Conservation (phyloP, 2,888 invertebrate genomes). For the Drosophila trichaetosa region DNA sequence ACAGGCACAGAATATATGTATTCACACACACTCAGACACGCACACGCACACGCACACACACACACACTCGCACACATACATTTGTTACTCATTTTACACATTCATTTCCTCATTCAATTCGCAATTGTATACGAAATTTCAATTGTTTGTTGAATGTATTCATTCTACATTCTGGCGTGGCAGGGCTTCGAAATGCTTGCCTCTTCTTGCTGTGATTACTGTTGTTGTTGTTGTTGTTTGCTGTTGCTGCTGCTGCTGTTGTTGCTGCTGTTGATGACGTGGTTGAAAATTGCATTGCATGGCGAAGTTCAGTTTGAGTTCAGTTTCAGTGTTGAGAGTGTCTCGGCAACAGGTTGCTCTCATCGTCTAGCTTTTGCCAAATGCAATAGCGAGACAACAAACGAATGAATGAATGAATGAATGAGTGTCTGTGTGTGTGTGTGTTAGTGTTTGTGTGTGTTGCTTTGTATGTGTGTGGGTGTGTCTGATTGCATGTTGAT, state of each 20-base stretch:
- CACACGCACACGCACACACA: conserved; percentile 9
- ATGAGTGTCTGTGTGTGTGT: conserved; percentile 36
- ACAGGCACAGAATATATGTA: conserved; percentile 4
- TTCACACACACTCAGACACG: conserved; percentile 12
- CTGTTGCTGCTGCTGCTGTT: conserved; percentile 30
- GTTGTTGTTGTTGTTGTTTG: conserved; percentile 17
- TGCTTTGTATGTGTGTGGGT: conserved; percentile 38
- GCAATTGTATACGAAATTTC: conserved; percentile 82
- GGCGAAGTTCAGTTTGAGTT: conserved; percentile 74
- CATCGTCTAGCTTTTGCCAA: conserved; percentile 72
- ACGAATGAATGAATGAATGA: conserved; percentile 53
- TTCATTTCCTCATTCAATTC: conserved; percentile 81
- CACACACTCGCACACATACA: conserved; percentile 33
- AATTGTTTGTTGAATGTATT: conserved; percentile 80
- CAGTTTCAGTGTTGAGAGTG: conserved; percentile 56
- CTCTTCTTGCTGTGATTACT: conserved; percentile 12
- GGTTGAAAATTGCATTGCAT: conserved; percentile 79
- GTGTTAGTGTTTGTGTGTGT: conserved; percentile 15
- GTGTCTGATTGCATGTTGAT: conserved; percentile 75
- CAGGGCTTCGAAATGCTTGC: conserved; percentile 33
- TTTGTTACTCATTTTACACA: conserved; percentile 81
- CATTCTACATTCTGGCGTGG: conserved; percentile 59
- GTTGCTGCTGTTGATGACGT: conserved; percentile 70
- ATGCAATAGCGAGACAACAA: conserved; percentile 71
- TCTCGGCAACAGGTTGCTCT: conserved; percentile 65